Evolutionary conservation across 35 echinoderm and acorn worm species (phyloP), one percentile per base, ranked within the genome.

Genomic region (Ophiothrix spiculata): DNA sequence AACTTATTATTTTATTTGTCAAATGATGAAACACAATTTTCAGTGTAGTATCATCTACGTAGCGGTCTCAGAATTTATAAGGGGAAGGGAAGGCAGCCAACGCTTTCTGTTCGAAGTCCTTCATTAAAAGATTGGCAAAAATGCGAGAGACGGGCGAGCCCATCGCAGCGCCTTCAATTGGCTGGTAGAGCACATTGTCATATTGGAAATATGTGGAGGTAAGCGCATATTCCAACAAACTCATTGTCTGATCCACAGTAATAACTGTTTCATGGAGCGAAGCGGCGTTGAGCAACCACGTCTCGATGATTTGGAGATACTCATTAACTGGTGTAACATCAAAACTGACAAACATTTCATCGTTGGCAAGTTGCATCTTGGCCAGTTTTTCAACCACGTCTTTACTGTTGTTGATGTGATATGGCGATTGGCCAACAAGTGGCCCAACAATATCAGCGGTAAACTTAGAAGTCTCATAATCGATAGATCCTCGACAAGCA

Each of bases 71-170:
- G n/a, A n/a, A n/a, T n/a, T n/a, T n/a, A n/a, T n/a, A n/a, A n/a
- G n/a, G n/a, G n/a, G n/a, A n/a, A n/a, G n/a, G n/a, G n/a, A n/a
- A n/a, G n/a, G n/a, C n/a, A n/a, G n/a, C n/a, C n/a, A n/a, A n/a
- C n/a, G n/a, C n/a, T n/a, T n/a, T n/a, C 19, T 37, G 32, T 77
- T 91, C 81, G 54, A 91, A 91, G 35, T 74, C 37, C 79, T 89
- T 34, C 87, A 82, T 89, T 77, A 81, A 82, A 6, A 89, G 81
- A 37, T 89, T 82, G 46, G 87, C 56, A 37, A 89, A 23, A 36
- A 81, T 73, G 17, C 45, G 79, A 14, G 80, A 90, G 35, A 90
- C 35, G 0, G 80, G 88, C 31, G 87, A 88, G 1, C 87, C 87
- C 87, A 88, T 88, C 10, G 87, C 77, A 25, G 88, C 60, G 13